These are phyloP conservation scores for Plagodis dolabraria DNA, from an alignment of 2,888 invertebrate species.

Conservation along the genomic window DNA sequence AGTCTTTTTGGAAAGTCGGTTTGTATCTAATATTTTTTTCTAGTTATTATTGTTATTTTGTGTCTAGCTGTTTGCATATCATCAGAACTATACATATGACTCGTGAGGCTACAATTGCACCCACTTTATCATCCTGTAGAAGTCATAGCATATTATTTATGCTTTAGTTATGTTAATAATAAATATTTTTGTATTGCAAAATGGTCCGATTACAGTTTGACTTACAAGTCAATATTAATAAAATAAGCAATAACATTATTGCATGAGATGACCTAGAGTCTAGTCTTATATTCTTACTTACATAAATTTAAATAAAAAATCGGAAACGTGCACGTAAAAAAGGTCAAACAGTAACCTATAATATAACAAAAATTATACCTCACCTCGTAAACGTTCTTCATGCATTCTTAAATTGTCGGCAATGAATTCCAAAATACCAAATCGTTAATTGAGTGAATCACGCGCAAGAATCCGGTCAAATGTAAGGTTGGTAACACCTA, in stretches of 20 bases:
- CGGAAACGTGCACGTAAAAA: background rate
- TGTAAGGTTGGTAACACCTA: conserved; percentile 1
- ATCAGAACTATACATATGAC: no score
- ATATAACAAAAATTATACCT: conserved; percentile 7
- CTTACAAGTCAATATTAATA: no score
- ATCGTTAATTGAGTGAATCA: conserved; percentile 22
- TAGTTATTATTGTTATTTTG: no score
- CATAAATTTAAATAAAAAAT: background rate
- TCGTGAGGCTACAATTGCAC: no score
- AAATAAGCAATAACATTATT: no score
- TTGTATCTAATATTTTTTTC: background rate
- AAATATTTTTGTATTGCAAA: no score
- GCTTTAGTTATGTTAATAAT: no score
- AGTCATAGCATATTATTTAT: no score
- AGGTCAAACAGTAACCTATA: conserved; percentile 8
- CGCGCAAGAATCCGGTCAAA: conserved; percentile 8
- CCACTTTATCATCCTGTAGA: no score
- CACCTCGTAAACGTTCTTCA: conserved; percentile 18
- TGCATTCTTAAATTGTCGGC: conserved; percentile 22
- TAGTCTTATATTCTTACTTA: background rate
- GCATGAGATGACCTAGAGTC: background rate
- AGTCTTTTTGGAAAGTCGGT: background rate
- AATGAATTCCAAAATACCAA: conserved; percentile 12
- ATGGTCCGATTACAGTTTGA: no score
- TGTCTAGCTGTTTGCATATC: no score